These are phyloP conservation scores for Calypte anna DNA, from an alignment of 2,113 vertebrate genomes.

Conservation along the genomic window DNA sequence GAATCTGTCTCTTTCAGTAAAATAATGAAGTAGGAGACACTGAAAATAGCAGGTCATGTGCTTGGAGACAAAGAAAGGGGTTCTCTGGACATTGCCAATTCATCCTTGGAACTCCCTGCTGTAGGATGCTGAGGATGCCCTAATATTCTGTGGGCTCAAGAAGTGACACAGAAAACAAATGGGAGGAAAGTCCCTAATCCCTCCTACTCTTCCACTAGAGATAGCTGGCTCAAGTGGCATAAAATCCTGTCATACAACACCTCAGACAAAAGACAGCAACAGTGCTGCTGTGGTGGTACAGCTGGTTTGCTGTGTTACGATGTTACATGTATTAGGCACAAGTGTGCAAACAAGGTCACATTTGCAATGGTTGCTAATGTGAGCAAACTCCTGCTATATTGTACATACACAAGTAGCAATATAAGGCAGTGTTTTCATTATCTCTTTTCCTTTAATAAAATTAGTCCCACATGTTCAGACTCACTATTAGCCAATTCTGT, in stretches of 20 bases:
- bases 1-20: neutral
- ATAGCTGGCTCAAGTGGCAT: neutral
- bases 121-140: neutral
- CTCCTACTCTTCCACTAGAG: neutral
- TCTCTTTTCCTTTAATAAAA: neutral
- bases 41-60: neutral
- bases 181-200: neutral
- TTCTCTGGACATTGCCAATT: neutral
- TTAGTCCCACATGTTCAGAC: neutral
- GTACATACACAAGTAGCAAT: neutral
- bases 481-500: neutral
- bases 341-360: rapidly evolving
- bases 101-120: neutral
- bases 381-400: neutral
- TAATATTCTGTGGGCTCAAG: neutral
- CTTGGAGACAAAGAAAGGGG: neutral
- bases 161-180: neutral
- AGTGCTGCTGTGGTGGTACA: neutral
- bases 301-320: too few relatives aligned
- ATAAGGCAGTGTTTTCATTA: neutral
- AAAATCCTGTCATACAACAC: neutral
- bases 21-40: neutral
- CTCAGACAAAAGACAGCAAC: neutral
- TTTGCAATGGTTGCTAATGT: neutral
- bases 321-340: neutral